phyloP scores from a whole-genome alignment of 2,888 invertebrate species.

The Aphodius granarius region DNA sequence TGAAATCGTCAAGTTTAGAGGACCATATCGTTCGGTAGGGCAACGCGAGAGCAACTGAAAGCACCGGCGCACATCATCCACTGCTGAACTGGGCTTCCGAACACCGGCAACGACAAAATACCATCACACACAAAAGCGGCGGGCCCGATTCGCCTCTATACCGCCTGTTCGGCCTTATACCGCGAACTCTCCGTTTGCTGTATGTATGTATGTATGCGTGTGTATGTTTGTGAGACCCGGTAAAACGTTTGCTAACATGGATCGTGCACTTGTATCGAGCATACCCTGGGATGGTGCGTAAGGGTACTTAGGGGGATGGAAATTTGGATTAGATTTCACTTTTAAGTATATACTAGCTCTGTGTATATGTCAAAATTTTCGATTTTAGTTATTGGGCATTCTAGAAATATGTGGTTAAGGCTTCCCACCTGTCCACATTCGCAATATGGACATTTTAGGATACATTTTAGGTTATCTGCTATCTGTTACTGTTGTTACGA shows the following conservation, averaged over 20 bases:
- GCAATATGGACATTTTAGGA: too few relatives aligned
- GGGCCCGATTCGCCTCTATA: not conserved
- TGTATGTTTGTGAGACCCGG: not conserved
- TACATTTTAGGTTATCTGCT: too few relatives aligned
- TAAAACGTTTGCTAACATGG: not conserved
- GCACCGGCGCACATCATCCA: slow-evolving; percentile 37
- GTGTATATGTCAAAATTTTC: too few relatives aligned
- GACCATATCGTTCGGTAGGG: not conserved
- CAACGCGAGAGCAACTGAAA: not conserved
- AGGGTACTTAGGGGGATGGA: too few relatives aligned
- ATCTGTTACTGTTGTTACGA: too few relatives aligned
- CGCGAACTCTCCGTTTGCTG: not conserved
- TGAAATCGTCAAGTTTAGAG: not conserved
- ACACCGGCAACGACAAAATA: not conserved
- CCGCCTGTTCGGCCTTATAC: not conserved
- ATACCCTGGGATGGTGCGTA: too few relatives aligned
- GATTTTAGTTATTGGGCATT: too few relatives aligned
- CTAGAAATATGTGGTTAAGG: too few relatives aligned
- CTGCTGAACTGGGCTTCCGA: slow-evolving; percentile 40
- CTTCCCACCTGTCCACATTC: too few relatives aligned
- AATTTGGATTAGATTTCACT: too few relatives aligned
- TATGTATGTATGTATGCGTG: not conserved
- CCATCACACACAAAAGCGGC: not conserved
- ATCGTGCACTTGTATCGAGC: too few relatives aligned
- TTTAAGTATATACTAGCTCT: too few relatives aligned